Conservation (phyloP, 1,140 invertebrate species). For the Zaprionus inermis region DNA sequence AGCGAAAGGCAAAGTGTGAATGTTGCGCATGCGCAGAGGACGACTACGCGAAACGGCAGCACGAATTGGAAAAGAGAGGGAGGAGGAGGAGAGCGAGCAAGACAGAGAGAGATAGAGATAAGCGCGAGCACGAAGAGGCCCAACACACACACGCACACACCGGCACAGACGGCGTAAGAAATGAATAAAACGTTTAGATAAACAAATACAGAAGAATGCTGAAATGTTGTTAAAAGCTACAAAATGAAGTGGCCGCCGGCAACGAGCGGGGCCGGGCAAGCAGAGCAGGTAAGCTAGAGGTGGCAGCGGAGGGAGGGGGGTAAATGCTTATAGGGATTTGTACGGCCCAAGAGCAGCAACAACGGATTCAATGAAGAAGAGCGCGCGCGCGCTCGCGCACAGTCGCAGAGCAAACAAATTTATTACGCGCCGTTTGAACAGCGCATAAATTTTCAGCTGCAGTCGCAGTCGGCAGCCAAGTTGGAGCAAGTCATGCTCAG, state of each 20-base stretch:
- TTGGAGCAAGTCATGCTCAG: slow-evolving; percentile 5
- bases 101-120: slow-evolving; percentile 25
- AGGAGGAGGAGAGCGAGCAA: slow-evolving; percentile 64
- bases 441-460: slow-evolving; percentile 72
- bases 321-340: slow-evolving; percentile 31
- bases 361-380: slow-evolving; percentile 77
- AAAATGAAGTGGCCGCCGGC: slow-evolving; percentile 76
- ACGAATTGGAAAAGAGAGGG: slow-evolving; percentile 59
- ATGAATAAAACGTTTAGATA: slow-evolving; percentile 81
- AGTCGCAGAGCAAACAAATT: slow-evolving; percentile 83
- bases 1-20: slow-evolving; percentile 70
- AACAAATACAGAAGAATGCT: slow-evolving; percentile 80
- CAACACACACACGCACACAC: slow-evolving; percentile 12
- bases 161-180: slow-evolving; percentile 39
- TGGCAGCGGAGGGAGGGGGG: too few relatives aligned
- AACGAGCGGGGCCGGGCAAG: neutral
- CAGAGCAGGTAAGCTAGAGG: neutral
- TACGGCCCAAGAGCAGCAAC: slow-evolving; percentile 35
- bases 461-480: neutral
- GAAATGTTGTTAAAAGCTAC: slow-evolving; percentile 79
- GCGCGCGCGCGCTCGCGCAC: slow-evolving; percentile 52
- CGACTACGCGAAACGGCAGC: slow-evolving; percentile 50
- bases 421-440: slow-evolving; percentile 82
- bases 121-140: slow-evolving; percentile 42
- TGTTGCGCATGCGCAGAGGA: slow-evolving; percentile 70